Percentiles rank a stretch among this genome's conserved stretches.
phyloP scores from a whole-genome alignment of 2,797 vertebrate species.

The Artibeus lituratus region DNA sequence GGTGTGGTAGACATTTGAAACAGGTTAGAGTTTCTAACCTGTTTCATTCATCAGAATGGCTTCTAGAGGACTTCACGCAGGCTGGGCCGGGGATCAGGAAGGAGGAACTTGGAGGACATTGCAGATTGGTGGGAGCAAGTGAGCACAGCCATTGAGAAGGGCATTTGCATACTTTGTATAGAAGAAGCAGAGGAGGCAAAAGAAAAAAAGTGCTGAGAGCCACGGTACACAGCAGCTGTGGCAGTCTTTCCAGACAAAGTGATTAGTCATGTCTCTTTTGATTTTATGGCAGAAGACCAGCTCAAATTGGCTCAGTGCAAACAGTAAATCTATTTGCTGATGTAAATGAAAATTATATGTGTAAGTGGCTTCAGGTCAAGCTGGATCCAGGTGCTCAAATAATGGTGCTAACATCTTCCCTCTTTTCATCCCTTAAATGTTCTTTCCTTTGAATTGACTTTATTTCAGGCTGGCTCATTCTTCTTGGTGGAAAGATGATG shows the following conservation, averaged over 20 bases:
- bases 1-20: background rate
- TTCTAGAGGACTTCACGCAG: background rate
- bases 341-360: background rate
- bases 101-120: background rate
- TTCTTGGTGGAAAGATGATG: background rate
- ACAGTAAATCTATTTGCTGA: background rate
- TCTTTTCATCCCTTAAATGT: background rate
- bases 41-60: no score
- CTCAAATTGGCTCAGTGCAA: background rate
- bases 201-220: background rate
- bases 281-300: background rate
- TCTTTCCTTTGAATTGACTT: background rate
- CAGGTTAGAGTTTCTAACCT: background rate
- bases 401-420: background rate
- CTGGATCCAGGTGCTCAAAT: constrained; percentile 1
- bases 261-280: background rate
- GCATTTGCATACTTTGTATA: background rate
- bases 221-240: background rate
- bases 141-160: background rate
- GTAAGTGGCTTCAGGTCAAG: background rate
- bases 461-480: background rate
- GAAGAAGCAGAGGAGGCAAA: background rate
- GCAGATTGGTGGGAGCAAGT: background rate
- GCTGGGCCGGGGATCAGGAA: background rate
- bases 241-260: background rate